Base-by-base conservation (phyloP, 35 echinoderm and acorn worm species). In the Patiria miniata region DNA sequence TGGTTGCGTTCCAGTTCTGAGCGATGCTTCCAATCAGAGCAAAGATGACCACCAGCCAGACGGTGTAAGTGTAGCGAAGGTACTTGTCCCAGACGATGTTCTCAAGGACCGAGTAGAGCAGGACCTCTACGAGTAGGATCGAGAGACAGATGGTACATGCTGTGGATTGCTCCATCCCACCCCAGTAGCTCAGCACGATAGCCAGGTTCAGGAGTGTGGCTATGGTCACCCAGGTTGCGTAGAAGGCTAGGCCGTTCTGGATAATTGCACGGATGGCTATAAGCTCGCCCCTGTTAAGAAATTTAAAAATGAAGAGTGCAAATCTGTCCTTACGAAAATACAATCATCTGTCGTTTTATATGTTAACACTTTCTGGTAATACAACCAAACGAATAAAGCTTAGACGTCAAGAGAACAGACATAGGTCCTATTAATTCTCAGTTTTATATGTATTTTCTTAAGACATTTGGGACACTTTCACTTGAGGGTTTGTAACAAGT, bases 181-280 rank as follows among this genome's bases (percentile, higher is more conserved):
- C 80, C 10, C 36, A 36, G 84, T 97, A 97, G 5, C 87, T 52
- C 29, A 97, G 84, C 30, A 85, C 79, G 40, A 90, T 86, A 37
- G 91, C 86, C 14, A 93, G 52, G 54, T 97, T 93, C n/a, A 97
- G 60, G 2, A 94, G 85, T 18, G 91, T 91, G 19, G 95, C 95
- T 61, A 97, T 91, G 69, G 80, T 90, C 39, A 60, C 73, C 95
- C 95, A 97, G 0, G 95, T 94, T 22, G 92, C 84, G 80, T 94
- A 97, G 17, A 91, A 51, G 22, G 83, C 77, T 37, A 97, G 28
- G 58, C 95, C 95, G 61, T 97, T 97, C 59, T 94, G 95, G 38
- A 97, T 40, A 16, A 97, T 68, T 21, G 91, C 33, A 37, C 95
- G 84, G 65, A 88, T 83, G 53, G 87, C 79, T 17, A 80, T 56